Evolutionary conservation across 2,113 vertebrate species (phyloP).

Genomic region (Upupa epops): DNA sequence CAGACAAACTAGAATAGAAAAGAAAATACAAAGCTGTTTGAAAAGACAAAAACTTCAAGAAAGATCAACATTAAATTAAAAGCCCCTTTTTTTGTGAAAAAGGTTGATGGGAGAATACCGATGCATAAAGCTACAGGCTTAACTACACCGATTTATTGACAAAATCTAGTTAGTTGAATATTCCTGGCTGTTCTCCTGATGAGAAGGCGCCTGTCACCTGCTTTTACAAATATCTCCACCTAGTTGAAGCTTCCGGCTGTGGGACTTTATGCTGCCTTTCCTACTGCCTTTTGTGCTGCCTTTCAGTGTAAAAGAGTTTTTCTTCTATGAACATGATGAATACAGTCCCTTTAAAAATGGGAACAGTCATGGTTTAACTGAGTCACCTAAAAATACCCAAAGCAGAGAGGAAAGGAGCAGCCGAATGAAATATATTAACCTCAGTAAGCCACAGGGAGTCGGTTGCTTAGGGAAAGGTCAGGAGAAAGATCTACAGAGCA

Average conservation of each 20-base stretch:
- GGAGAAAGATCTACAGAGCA: not conserved
- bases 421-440: not conserved
- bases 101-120: not conserved
- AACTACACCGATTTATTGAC: not conserved
- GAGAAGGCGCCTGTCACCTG: not conserved
- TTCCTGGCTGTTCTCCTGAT: not conserved
- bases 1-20: not conserved
- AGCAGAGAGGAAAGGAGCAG: not conserved
- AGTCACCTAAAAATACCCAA: conserved; percentile 9
- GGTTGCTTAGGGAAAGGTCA: not conserved
- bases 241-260: not conserved
- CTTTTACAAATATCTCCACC: not conserved
- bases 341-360: not conserved
- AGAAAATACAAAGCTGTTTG: not conserved
- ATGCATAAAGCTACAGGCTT: not conserved
- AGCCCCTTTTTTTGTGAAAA: not conserved
- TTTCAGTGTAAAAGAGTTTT: not conserved
- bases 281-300: not conserved
- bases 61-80: not conserved
- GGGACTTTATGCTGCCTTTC: not conserved
- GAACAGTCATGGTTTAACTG: not conserved
- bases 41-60: not conserved
- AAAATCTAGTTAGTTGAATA: not conserved
- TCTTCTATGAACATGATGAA: not conserved
- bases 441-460: not conserved